Base-by-base conservation (phyloP, 2,797 vertebrate species). In the Buceros bicornis region DNA sequence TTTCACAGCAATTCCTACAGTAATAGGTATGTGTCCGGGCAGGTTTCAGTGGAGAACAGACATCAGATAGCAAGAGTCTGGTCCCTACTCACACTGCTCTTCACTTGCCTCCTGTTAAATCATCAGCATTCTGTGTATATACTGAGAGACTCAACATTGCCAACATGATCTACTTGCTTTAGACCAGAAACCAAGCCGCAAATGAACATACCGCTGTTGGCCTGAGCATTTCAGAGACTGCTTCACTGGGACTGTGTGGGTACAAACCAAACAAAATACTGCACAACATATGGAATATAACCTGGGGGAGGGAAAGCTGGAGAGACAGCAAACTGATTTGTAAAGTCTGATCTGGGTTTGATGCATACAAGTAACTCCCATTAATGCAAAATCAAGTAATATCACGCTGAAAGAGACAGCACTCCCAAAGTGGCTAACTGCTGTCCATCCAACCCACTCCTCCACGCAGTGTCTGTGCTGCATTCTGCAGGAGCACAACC, bases 251-350 rank as follows among this genome's bases (percentile, higher is more conserved):
- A 48, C 33, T 88, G 82, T 76, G 79, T 86, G 89, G 91, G 93
- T 87, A 73, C 58, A 94, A 84, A 91, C 73, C 93, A 93, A 94
- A 91, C 71, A 62, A 66, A 93, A 84, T 78, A 33, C 77, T 54
- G 79, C 57, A 60, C 42, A 91, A 66, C 95, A 96, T 66, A 94
- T 83, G 93, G 93, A 95, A 82, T 71, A 74, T 80, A 96, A 95
- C 67, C 87, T 72, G 93, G 94, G 74, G 95, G 92, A 95, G 93
- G 94, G 87, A 92, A 82, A 93, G 64, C 76, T 95, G 94, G 69
- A 95, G 70, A 95, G 76, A 87, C 51, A 57, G 93, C 85, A 95
- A 89, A 87, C n/a, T 31, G 22, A 87, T 95, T 80, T 94, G 87
- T 51, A 28, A 60, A 88, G 73, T 57, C 77, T 93, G 40, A 86